Conservation (phyloP, 92 coral and sea anemone genomes). For the Bergia sp. region DNA sequence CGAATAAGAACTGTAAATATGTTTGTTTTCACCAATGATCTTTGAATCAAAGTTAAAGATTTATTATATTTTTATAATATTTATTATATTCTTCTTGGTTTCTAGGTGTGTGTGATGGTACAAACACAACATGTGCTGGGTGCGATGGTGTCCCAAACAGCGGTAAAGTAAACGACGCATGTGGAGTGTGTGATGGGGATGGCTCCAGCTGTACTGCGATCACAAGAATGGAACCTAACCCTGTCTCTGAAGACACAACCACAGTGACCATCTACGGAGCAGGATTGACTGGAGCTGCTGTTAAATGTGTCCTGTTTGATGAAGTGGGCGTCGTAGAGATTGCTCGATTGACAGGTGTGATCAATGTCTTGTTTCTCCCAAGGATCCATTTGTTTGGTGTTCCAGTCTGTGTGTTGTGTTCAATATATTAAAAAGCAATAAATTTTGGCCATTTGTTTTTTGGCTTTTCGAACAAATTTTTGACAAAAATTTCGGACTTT, state of each 20-base stretch:
- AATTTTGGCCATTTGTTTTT: no score
- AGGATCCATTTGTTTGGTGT: no score
- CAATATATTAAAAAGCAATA: no score
- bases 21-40: no score
- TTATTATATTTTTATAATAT: neutral
- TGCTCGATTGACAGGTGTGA: conserved; percentile 8
- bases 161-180: conserved; percentile 66
- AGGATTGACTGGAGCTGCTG: conserved; percentile 45
- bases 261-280: conserved; percentile 65
- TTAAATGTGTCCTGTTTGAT: conserved; percentile 12
- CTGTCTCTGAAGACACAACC: conserved; percentile 48
- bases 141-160: conserved; percentile 78
- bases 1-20: no score
- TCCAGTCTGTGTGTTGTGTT: no score
- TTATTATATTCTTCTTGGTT: neutral
- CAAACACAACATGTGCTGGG: conserved; percentile 67
- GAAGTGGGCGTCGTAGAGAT: neutral
- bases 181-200: conserved; percentile 69
- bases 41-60: neutral
- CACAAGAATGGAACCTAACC: conserved; percentile 39
- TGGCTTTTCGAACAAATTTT: no score
- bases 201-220: conserved; percentile 68
- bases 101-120: conserved; percentile 71
- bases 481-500: no score
- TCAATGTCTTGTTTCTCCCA: neutral